Evolutionary conservation across 35 echinoderm and acorn worm genomes (phyloP).

Genomic region (Amphiura filiformis): DNA sequence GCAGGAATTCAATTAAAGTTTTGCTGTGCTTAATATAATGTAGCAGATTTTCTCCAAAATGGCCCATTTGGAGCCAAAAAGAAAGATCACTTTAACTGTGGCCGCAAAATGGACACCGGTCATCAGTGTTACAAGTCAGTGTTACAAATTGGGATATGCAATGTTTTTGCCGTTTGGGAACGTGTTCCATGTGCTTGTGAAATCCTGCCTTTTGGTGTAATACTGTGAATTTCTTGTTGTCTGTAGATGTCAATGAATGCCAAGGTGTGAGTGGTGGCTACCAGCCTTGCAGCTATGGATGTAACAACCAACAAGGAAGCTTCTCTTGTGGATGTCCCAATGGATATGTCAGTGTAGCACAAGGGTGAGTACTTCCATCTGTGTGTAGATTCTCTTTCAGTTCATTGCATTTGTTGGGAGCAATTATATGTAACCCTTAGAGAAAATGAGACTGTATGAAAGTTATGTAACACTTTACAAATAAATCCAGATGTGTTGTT

Average conservation of each 20-base stretch:
- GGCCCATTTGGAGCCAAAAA: too few species aligned
- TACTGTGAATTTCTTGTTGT: background rate
- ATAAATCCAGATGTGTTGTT: background rate
- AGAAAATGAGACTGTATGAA: too few species aligned
- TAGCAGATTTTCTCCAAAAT: too few species aligned
- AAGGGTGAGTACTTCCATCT: conserved; percentile 63
- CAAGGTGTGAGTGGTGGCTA: conserved; percentile 36
- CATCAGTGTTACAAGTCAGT: too few species aligned
- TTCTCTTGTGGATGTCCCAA: conserved; percentile 91
- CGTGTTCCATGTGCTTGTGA: background rate
- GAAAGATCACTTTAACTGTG: too few species aligned
- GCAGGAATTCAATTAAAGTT: too few species aligned
- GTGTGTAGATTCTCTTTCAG: background rate
- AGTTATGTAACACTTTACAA: background rate
- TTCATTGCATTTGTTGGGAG: background rate
- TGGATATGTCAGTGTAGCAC: conserved; percentile 78
- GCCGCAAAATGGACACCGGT: too few species aligned
- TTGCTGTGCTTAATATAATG: too few species aligned
- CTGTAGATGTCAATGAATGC: conserved; percentile 93
- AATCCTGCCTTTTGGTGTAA: background rate
- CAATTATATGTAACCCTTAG: too few species aligned
- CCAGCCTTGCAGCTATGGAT: conserved; percentile 77
- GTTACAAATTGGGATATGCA: too few species aligned
- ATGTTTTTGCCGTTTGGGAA: background rate
- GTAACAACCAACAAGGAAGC: conserved; percentile 81